Base-by-base conservation (phyloP, 2,888 invertebrate species). In the Stegophylla sp. region DNA sequence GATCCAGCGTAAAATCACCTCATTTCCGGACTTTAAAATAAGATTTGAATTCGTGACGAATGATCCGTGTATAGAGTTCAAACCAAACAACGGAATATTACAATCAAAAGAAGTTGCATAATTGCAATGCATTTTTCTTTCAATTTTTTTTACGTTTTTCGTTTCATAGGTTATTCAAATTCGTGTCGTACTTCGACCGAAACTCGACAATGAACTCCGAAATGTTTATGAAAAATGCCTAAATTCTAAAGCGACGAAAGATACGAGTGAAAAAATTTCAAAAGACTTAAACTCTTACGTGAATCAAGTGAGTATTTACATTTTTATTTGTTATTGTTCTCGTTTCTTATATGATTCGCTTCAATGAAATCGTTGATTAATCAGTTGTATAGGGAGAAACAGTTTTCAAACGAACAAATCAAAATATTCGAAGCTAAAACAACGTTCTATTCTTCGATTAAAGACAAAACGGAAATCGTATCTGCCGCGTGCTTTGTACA, bases 71-170 rank as follows among this genome's bases (percentile, higher is more conserved):
- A 3, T 79, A 61, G 79, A 63, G 10, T 79, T 79, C 48, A 79
- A 79, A 12, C 79, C 79, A 5, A 79, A 51, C 15, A 79, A 79
- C 5, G 79, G 79, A 23, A 71, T 56, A 48, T 12, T 79, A 26
- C 71, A 28, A 23, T 79, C 69, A 23, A 79, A 79, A 71, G 69
- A 79, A 63, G 71, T 79, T 53, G 59, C 26, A 15, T n/a, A n/a
- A n/a, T n/a, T n/a, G n/a, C n/a, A n/a, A n/a, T n/a, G n/a, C n/a
- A n/a, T n/a, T n/a, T n/a, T n/a, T n/a, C n/a, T n/a, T 59, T 45
- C 12, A 26, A 23, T 66, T 67, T 20, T 28, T 41, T 53, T 15
- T 28, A 67, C 4, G 2, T 43, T 28, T 66, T 66, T n/a, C 51
- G 63, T 76, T 53, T 13, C 45, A n/a, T n/a, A 79, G 69, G 41